Evolutionary conservation across 2,888 invertebrate genomes (phyloP).

Genomic region (Auanema freiburgensis): DNA sequence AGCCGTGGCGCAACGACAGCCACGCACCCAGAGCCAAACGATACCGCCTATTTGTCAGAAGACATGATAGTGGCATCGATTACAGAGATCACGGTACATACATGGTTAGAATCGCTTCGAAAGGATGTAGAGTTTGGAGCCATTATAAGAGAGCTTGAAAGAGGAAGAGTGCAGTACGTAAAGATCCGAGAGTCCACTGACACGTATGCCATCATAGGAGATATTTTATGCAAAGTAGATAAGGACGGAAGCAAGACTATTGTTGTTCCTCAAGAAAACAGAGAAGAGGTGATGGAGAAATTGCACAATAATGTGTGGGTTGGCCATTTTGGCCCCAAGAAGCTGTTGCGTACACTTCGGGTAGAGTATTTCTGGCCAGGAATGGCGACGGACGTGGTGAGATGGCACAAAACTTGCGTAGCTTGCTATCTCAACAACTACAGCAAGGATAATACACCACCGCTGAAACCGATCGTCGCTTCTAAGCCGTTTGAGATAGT

Average conservation of each 20-base stretch:
- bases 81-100: neutral
- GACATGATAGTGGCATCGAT: neutral
- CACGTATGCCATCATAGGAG: no score
- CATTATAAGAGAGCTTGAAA: neutral
- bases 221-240: neutral
- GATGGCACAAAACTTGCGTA: conserved; percentile 18
- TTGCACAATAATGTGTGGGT: conserved; percentile 17
- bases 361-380: conserved; percentile 19
- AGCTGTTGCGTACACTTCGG: conserved; percentile 10
- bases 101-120: neutral
- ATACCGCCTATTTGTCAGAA: neutral
- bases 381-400: conserved; percentile 22
- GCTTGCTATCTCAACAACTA: conserved; percentile 19
- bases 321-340: conserved; percentile 11
- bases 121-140: neutral
- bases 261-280: conserved; percentile 20
- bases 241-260: neutral
- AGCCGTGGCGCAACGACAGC: conserved; percentile 7
- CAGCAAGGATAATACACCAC: conserved; percentile 9
- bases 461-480: conserved; percentile 16
- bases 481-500: conserved; percentile 25
- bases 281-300: conserved; percentile 18
- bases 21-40: no score
- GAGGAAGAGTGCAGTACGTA: neutral
- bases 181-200: neutral